Conservation (phyloP, 1,140 invertebrate genomes). For the Caenorhabditis elegans region DNA sequence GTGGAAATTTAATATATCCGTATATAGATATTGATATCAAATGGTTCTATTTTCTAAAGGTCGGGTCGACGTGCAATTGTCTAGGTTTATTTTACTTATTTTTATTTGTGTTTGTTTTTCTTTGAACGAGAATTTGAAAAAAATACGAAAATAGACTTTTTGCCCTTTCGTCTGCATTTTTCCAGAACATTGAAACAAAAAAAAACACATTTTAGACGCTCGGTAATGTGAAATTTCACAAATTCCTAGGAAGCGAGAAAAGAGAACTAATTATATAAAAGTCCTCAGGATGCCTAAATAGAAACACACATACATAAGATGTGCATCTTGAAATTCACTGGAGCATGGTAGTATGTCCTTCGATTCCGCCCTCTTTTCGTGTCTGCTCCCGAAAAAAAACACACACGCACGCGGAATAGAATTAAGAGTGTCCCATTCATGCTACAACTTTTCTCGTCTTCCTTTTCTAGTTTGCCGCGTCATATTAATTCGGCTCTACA, state of each 20-base stretch:
- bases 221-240: neutral
- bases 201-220: too few relatives aligned
- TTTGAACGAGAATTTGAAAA: too few relatives aligned
- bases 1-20: conserved; percentile 7
- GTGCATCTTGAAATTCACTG: neutral
- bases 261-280: conserved; percentile 18
- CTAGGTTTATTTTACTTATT: too few relatives aligned
- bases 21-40: too few relatives aligned
- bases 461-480: neutral
- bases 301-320: conserved; percentile 20
- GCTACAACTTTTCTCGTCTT: neutral
- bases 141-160: too few relatives aligned
- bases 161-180: too few relatives aligned
- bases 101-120: too few relatives aligned
- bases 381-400: neutral
- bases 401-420: too few relatives aligned
- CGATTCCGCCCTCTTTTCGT: neutral
- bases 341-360: conserved; percentile 27
- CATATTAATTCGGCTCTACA: neutral
- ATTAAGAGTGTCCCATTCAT: conserved; percentile 14
- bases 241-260: neutral
- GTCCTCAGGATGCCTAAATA: conserved; percentile 12
- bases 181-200: too few relatives aligned
- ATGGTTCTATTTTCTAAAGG: too few relatives aligned
- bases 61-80: too few relatives aligned